Base-by-base conservation (phyloP, 1,140 invertebrate genomes). In the Drosophila lacertosa region DNA sequence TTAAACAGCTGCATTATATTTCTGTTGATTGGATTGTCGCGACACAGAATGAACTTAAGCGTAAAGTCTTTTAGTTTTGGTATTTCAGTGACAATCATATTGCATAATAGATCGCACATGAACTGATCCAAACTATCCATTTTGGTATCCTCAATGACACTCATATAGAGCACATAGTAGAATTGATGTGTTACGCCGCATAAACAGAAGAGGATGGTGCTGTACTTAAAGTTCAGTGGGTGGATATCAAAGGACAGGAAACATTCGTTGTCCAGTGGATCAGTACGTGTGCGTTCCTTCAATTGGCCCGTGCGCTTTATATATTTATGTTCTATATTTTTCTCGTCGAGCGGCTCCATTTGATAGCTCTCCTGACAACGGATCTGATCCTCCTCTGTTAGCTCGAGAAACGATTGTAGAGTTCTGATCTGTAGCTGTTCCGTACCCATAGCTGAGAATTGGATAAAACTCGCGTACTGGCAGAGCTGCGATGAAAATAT, bases 111-210 rank as follows among this genome's bases (percentile, higher is more conserved):
- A 13, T 77, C 70, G 22, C 40, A 59, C 3, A 77, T 9, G 11
- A 69, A 77, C 6, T 74, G 20, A 3, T 48, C 26, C 6, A 66
- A 37, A 2, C 24, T n/a, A 0, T 42, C 40, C 37, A 77, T 26
- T 29, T 53, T 64, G n/a, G 42, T 45, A 18, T 63, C 47, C 45
- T 74, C 74, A 2, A 74, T 16, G 2, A 74, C 42, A 40, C 39
- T 64, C 32, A 63, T 16, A 13, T 74, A 77, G 6, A 77, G 11
- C 24, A 77, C 57, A 24, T 64, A 16, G 15, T 55, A 55, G 10
- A 68, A 55, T 11, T 53, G 65, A 18, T 64, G 40, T 0, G 59
- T 44, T 6, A 77, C 53, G 4, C 74, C 74, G 18, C 74, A 77
- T 1, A 77, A 18, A 16, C 64, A 18, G 32, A 69, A 69, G 2